Evolutionary conservation across 2,113 vertebrate genomes (phyloP).

Genomic region (Columba janthina): DNA sequence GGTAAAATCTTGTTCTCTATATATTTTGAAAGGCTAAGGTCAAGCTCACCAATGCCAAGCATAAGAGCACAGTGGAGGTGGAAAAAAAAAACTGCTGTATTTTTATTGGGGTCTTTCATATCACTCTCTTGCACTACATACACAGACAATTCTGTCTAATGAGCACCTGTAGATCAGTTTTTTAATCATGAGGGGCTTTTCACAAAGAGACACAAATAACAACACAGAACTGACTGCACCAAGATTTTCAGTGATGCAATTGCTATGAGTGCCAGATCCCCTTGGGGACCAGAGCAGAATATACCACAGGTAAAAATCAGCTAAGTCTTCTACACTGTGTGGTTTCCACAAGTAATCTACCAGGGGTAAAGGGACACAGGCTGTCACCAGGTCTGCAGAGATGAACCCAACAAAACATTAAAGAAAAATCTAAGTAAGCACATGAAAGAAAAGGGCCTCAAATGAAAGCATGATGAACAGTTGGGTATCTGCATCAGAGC

Average conservation of each 20-base stretch:
- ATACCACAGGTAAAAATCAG: not conserved
- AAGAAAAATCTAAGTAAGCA: not conserved
- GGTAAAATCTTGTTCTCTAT: not conserved
- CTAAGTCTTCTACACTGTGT: not conserved
- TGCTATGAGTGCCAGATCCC: not conserved
- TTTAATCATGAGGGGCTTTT: not conserved
- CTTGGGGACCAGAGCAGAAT: not conserved
- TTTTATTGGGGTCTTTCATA: not conserved
- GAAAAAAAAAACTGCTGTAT: not conserved
- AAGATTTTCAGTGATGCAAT: not conserved
- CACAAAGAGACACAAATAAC: not conserved
- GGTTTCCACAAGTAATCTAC: not conserved
- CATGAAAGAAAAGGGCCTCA: not conserved
- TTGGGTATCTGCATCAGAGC: not conserved
- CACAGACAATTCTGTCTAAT: not conserved
- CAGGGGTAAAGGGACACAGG: not conserved
- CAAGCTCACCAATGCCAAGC: not conserved
- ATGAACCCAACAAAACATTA: not conserved
- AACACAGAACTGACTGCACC: not conserved
- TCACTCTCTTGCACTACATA: not conserved
- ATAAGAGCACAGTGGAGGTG: not conserved
- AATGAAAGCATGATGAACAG: not conserved
- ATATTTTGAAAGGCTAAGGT: not conserved
- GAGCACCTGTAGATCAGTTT: not conserved
- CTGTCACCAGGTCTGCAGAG: not conserved